Evolutionary conservation across 2,113 vertebrate species (phyloP), one percentile per base, ranked within the genome.

Genomic region (Phalacrocorax aristotelis): DNA sequence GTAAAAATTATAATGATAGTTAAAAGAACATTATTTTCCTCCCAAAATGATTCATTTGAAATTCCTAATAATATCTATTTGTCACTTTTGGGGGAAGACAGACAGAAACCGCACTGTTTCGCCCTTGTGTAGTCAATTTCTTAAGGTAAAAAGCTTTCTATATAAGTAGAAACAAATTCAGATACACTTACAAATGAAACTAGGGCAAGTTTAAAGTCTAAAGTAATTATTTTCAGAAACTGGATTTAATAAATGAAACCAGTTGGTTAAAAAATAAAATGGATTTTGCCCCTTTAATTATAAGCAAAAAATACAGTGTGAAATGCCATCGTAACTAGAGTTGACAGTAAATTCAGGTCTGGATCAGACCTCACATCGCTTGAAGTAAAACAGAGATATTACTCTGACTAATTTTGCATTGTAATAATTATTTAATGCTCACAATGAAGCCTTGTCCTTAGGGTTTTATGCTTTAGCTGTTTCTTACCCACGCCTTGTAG

Each of bases 351-450:
- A 93, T 89, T 94, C 66, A 62, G 38, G 70, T 91, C 75, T 70
- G 78, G 78, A 80, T 88, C 82, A 87, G 80, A 58, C 66, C 76
- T 93, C 36, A 42, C 44, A 87, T 85, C 1, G 16, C 91, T 98
- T 96, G 95, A 96, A 97, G 86, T 97, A 97, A 97, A 98, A 46
- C 93, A 96, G 97, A 95, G 97, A 97, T 97, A 97, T 89, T 98
- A 93, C 97, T 96, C 96, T 97, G 97, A 95, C 97, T 98, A 97
- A 98, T 98, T 98, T 98, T 96, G 95, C 95, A 97, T 98, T 98
- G 97, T 98, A 97, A 95, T 96, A 98, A 98, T 98, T 98, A 97
- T 97, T 98, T 98, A 97, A 96, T 97, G 94, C 91, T 97, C 91
- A 98, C 98, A 98, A 97, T 98, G 95, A 95, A 95, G 94, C 96